phyloP scores from a whole-genome alignment of 64 coral and sea anemone genomes.

The Acropora tenuis region DNA sequence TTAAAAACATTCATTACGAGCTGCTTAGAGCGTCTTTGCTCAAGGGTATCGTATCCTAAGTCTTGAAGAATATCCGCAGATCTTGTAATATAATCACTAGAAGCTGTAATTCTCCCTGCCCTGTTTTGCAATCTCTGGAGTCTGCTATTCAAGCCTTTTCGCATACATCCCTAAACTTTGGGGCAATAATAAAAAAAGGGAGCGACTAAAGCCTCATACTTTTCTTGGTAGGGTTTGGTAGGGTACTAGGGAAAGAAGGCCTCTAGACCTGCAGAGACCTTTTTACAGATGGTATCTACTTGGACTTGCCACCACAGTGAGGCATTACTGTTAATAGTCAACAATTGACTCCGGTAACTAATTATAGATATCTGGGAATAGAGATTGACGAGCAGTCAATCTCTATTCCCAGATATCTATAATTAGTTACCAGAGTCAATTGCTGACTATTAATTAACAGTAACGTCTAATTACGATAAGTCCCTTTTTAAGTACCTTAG shows the following conservation, averaged over 20 bases:
- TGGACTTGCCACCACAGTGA: conserved; percentile 3
- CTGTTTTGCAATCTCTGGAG: conserved; percentile 53
- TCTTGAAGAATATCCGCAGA: conserved; percentile 18
- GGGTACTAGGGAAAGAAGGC: not conserved
- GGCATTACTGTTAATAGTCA: not conserved
- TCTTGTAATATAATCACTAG: conserved; percentile 28
- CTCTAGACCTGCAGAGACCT: conserved; percentile 4
- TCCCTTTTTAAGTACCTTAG: conserved; percentile 3
- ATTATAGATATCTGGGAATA: too few relatives aligned
- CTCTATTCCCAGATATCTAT: too few relatives aligned
- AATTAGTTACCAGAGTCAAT: too few relatives aligned
- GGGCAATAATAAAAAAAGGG: conserved; percentile 36
- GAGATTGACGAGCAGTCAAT: not conserved
- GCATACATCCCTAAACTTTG: conserved; percentile 25
- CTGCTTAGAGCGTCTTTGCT: conserved; percentile 26
- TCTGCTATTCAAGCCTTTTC: not conserved
- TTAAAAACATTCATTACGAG: conserved; percentile 40
- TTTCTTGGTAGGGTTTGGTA: not conserved
- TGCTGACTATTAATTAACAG: conserved; percentile 16
- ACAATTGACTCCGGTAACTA: too few relatives aligned
- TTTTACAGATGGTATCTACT: not conserved
- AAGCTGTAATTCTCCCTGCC: conserved; percentile 24
- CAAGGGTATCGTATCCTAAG: conserved; percentile 18
- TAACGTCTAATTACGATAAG: too few relatives aligned
- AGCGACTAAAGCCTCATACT: not conserved